Percentiles rank a stretch among this genome's conserved stretches.
phyloP scores from a whole-genome alignment of 2,888 invertebrate genomes.

The Leuctra nigra region DNA sequence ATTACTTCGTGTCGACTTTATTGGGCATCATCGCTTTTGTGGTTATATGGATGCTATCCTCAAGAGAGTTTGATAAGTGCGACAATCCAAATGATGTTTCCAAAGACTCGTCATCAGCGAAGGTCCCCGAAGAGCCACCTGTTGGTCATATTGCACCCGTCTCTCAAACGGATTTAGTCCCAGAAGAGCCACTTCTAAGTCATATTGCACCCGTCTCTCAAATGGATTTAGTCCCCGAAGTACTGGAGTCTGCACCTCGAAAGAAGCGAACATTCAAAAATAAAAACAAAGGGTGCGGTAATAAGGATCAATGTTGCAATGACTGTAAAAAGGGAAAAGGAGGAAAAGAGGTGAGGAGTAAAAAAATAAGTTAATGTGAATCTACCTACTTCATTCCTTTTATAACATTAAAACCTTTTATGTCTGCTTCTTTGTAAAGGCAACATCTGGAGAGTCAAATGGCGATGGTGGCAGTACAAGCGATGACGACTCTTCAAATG shows the following conservation, averaged over 20 bases:
- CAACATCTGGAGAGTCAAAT: conserved; percentile 16
- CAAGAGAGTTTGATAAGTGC: no score
- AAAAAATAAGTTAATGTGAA: no score
- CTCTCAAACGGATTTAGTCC: background rate
- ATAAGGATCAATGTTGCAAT: conserved; percentile 19
- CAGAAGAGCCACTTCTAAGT: background rate
- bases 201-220: background rate
- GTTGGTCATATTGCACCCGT: background rate
- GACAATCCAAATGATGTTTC: background rate
- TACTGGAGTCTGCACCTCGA: background rate
- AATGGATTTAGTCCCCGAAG: background rate
- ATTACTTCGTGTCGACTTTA: conserved; percentile 17
- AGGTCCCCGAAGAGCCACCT: background rate
- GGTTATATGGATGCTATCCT: conserved; percentile 5
- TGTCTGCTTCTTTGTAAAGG: conserved; percentile 1
- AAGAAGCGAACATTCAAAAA: conserved; percentile 7
- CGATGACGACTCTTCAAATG: conserved; percentile 10
- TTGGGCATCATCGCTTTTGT: conserved; percentile 5
- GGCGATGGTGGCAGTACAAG: conserved; percentile 17
- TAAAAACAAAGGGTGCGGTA: conserved; percentile 15
- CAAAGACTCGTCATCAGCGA: background rate
- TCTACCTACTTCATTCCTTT: no score
- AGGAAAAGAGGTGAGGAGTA: conserved; percentile 6
- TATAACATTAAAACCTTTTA: background rate
- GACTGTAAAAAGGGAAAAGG: conserved; percentile 16